Evolutionary conservation across 2,888 invertebrate genomes (phyloP).

Genomic region (Eurytoma californica): DNA sequence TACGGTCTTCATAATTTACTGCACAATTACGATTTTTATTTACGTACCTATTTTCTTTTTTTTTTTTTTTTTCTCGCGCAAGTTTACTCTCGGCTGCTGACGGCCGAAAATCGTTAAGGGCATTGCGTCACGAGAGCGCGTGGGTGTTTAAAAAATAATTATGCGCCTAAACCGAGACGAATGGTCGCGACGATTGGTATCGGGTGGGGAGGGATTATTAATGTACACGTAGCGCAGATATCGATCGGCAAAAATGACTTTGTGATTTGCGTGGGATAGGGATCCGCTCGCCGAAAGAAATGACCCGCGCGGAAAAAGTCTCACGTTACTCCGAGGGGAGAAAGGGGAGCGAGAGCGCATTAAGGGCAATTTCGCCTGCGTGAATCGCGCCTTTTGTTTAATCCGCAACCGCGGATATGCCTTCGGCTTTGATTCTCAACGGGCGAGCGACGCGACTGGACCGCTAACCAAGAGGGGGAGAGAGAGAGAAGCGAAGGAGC

Average conservation of each 20-base stretch:
- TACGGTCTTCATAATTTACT: conserved; percentile 58
- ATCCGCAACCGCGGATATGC: not conserved
- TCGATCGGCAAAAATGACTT: conserved; percentile 1
- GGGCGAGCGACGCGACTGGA: not conserved
- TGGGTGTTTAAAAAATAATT: too few species aligned
- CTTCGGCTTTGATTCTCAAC: conserved; percentile 22
- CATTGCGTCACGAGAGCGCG: too few species aligned
- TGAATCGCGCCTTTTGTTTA: conserved; percentile 38
- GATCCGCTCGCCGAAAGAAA: not conserved
- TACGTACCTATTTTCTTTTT: not conserved
- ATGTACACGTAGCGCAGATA: not conserved
- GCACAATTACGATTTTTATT: conserved; percentile 55
- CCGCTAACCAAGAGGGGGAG: conserved; percentile 21
- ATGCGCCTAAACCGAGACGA: too few species aligned
- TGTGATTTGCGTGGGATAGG: conserved; percentile 8
- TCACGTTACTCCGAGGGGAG: conserved; percentile 24
- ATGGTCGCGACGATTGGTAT: too few species aligned
- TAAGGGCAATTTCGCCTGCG: conserved; percentile 18
- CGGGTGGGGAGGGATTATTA: too few species aligned
- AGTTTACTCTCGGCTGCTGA: too few species aligned
- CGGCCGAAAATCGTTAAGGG: too few species aligned
- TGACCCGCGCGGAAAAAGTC: not conserved
- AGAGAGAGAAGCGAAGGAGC: conserved; percentile 32
- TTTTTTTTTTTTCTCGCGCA: too few species aligned
- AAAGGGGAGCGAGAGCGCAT: not conserved